These are phyloP conservation scores for Sakesphorus luctuosus DNA, from an alignment of 2,113 vertebrate genomes.

Conservation along the genomic window DNA sequence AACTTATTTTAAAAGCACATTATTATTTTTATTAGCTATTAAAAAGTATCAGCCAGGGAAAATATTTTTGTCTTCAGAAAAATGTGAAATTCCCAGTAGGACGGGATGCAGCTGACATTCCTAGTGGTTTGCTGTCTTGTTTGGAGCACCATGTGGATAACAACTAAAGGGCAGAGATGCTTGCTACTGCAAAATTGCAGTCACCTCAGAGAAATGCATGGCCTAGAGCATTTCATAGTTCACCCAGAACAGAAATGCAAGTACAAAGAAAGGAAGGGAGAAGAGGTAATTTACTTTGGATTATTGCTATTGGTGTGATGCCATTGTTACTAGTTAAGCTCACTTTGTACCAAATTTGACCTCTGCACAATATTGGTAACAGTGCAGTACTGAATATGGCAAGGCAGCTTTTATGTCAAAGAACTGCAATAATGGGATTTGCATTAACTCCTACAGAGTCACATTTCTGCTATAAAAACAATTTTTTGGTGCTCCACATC, in stretches of 20 bases:
- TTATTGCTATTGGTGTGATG: neutral
- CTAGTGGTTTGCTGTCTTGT: constrained; percentile 14
- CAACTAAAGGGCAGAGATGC: neutral
- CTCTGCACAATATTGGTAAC: neutral
- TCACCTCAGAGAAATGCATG: neutral
- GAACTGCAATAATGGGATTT: neutral
- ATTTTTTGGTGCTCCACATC: neutral
- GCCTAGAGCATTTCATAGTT: neutral
- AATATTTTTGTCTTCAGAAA: constrained; percentile 31
- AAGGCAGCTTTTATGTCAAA: neutral
- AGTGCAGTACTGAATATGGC: neutral
- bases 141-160: neutral
- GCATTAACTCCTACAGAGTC: neutral
- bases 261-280: neutral
- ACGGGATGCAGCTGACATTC: neutral
- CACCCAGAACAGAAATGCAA: neutral
- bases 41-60: neutral
- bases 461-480: neutral
- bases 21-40: neutral
- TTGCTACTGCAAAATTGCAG: neutral
- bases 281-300: neutral
- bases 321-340: neutral
- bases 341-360: neutral
- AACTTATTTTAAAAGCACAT: neutral
- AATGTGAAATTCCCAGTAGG: neutral